phyloP scores from a whole-genome alignment of 2,888 invertebrate species.

The Ophion obscuratus region DNA sequence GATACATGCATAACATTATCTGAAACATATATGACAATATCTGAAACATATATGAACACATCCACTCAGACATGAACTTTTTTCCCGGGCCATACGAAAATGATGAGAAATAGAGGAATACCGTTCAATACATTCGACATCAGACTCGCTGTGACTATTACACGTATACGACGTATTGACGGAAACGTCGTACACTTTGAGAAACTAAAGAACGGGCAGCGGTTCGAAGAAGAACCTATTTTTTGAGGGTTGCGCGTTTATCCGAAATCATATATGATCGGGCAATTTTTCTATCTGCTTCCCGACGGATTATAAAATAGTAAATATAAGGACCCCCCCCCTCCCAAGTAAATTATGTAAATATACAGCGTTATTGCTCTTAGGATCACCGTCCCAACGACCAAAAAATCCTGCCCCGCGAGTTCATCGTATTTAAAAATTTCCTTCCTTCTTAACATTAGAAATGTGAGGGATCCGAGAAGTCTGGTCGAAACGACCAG shows the following conservation, averaged over 20 bases:
- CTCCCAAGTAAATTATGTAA: too few relatives aligned
- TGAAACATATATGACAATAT: too few relatives aligned
- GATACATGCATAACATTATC: too few relatives aligned
- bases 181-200: not conserved
- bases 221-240: constrained; percentile 7
- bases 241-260: constrained; percentile 12
- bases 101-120: not conserved
- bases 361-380: too few relatives aligned
- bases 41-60: too few relatives aligned
- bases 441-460: not conserved
- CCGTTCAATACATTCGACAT: not conserved
- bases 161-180: constrained; percentile 2
- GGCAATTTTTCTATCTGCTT: constrained; percentile 9
- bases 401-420: too few relatives aligned
- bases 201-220: constrained; percentile 1
- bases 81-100: not conserved
- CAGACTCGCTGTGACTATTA: not conserved
- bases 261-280: not conserved
- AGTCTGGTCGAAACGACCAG: not conserved
- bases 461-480: not conserved
- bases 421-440: not conserved
- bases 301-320: constrained; percentile 1
- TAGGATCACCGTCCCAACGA: too few relatives aligned
- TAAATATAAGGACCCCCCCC: too few relatives aligned
- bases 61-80: too few relatives aligned